phyloP scores from a whole-genome alignment of 1,140 invertebrate genomes.

The Leguminivora glycinivorella region DNA sequence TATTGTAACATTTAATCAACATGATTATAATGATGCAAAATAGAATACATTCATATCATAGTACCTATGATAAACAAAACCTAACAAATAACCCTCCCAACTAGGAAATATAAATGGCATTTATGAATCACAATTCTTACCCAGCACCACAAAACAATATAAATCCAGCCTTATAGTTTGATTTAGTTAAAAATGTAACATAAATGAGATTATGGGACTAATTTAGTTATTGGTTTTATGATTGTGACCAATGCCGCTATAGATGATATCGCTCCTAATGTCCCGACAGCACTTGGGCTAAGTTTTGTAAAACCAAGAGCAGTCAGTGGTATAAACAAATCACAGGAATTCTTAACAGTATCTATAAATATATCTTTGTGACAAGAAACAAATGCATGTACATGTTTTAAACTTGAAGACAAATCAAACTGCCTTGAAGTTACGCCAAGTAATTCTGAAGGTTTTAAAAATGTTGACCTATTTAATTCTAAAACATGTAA shows the following conservation, averaged over 20 bases:
- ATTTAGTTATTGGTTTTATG: conserved; percentile 85
- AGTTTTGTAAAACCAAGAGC: conserved; percentile 87
- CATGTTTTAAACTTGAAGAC: conserved; percentile 56
- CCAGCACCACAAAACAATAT: neutral
- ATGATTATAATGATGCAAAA: neutral
- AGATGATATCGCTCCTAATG: conserved; percentile 89
- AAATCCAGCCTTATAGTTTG: neutral
- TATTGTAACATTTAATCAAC: neutral
- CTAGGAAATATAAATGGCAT: neutral
- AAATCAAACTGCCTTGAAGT: conserved; percentile 58
- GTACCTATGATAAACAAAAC: neutral
- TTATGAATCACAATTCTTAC: neutral
- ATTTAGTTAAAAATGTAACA: neutral
- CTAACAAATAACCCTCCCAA: neutral
- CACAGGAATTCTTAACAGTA: conserved; percentile 91
- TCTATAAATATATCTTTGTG: conserved; percentile 88
- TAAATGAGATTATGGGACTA: conserved; percentile 63
- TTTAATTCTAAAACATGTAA: conserved; percentile 80
- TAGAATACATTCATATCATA: neutral
- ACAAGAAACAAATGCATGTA: conserved; percentile 75
- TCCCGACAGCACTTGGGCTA: conserved; percentile 86
- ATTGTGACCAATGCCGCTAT: conserved; percentile 85
- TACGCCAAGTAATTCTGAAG: conserved; percentile 53
- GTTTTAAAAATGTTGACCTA: conserved; percentile 62
- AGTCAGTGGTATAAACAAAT: conserved; percentile 90